Conservation (phyloP, 2,113 vertebrate species). For the Ochotona curzoniae region DNA sequence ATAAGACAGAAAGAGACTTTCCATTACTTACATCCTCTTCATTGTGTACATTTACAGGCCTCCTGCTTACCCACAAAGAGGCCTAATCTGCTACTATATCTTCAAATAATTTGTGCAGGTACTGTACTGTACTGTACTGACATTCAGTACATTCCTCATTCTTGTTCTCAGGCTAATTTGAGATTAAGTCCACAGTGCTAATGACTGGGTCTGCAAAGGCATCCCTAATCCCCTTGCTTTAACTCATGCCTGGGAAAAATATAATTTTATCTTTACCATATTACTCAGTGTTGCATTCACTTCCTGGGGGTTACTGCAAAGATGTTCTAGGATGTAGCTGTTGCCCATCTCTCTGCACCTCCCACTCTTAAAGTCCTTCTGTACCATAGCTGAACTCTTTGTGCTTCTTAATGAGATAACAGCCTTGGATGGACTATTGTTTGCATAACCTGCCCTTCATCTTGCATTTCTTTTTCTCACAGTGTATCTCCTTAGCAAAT, state of each 20-base stretch:
- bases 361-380: neutral
- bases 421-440: neutral
- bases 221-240: neutral
- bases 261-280: neutral
- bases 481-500: neutral
- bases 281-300: neutral
- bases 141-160: neutral
- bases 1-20: neutral
- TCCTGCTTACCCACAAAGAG: neutral
- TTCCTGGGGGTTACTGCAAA: neutral
- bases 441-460: neutral
- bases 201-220: neutral
- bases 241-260: constrained; percentile 4
- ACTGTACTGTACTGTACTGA: neutral
- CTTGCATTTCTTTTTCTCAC: neutral
- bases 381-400: neutral
- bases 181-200: neutral
- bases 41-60: neutral
- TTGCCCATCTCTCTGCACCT: neutral
- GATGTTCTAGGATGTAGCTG: neutral
- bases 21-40: neutral
- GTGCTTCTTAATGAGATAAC: neutral
- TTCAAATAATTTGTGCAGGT: neutral
- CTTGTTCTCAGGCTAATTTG: neutral
- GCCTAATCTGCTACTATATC: neutral